Conservation (phyloP, 2,113 vertebrate genomes). For the Pimephales promelas region DNA sequence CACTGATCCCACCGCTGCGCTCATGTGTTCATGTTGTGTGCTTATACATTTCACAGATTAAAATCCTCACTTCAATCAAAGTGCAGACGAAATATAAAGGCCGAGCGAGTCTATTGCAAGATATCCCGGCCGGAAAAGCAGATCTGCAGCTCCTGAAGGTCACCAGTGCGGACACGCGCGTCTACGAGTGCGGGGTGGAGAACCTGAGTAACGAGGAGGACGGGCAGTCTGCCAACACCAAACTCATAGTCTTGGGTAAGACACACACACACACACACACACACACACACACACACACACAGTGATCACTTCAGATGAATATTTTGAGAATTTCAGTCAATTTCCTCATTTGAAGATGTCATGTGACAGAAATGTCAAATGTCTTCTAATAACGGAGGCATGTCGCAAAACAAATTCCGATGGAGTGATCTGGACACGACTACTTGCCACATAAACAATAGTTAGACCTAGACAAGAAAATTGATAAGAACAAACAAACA, state of each 20-base stretch:
- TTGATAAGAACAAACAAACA: too few relatives aligned
- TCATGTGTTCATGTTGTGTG: background rate
- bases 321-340: too few relatives aligned
- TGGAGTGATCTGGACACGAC: too few relatives aligned
- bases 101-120: background rate
- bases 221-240: background rate
- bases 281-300: too few relatives aligned
- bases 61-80: conserved; percentile 29
- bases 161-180: conserved; percentile 51
- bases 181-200: conserved; percentile 59
- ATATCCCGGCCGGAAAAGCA: conserved; percentile 6
- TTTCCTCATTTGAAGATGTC: too few relatives aligned
- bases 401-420: too few relatives aligned
- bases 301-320: too few relatives aligned
- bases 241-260: conserved; percentile 69
- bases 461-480: too few relatives aligned
- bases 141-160: conserved; percentile 58
- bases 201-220: conserved; percentile 46
- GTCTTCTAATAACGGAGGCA: too few relatives aligned
- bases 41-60: conserved; percentile 21
- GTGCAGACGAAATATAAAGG: fast-evolving
- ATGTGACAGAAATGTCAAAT: too few relatives aligned
- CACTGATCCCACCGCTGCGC: background rate
- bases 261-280: background rate
- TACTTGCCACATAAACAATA: too few relatives aligned